Conservation (phyloP, 1,140 invertebrate genomes). For the Atta colombica region DNA sequence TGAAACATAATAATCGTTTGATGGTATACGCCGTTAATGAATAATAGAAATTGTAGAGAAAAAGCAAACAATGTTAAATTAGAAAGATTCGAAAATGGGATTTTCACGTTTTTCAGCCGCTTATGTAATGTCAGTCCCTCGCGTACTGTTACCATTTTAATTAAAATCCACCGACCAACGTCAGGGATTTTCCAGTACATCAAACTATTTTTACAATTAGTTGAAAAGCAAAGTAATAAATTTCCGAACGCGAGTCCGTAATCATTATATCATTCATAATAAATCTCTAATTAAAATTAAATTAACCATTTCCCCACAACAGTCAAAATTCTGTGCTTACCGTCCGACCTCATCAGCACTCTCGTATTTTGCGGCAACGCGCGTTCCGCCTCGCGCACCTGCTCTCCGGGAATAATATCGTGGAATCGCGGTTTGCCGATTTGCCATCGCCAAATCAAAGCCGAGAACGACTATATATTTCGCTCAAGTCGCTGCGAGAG, state of each 20-base stretch:
- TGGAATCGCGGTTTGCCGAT: slow-evolving; percentile 43
- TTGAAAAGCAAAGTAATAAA: slow-evolving; percentile 25
- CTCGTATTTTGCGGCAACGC: slow-evolving; percentile 22
- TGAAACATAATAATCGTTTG: slow-evolving; percentile 45
- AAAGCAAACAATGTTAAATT: slow-evolving; percentile 48
- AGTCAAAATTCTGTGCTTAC: slow-evolving; percentile 41
- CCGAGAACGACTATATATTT: slow-evolving; percentile 46
- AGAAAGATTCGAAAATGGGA: slow-evolving; percentile 23
- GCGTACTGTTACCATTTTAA: slow-evolving; percentile 37
- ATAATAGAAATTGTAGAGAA: slow-evolving; percentile 18
- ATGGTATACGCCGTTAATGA: slow-evolving; percentile 2
- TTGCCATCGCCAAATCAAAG: slow-evolving; percentile 62
- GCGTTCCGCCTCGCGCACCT: slow-evolving; percentile 43
- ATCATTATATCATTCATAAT: slow-evolving; percentile 33
- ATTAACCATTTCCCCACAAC: slow-evolving; percentile 47
- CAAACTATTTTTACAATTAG: slow-evolving; percentile 43
- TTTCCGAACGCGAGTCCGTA: not conserved
- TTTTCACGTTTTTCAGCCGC: not conserved
- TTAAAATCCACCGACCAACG: slow-evolving; percentile 13
- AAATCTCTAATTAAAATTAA: slow-evolving; percentile 64
- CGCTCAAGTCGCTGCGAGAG: slow-evolving; percentile 51
- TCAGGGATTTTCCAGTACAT: not conserved
- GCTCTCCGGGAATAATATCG: slow-evolving; percentile 67
- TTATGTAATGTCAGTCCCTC: slow-evolving; percentile 6
- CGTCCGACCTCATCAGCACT: slow-evolving; percentile 17